Base-by-base conservation (phyloP, 2,797 vertebrate genomes). In the Tapirus indicus region DNA sequence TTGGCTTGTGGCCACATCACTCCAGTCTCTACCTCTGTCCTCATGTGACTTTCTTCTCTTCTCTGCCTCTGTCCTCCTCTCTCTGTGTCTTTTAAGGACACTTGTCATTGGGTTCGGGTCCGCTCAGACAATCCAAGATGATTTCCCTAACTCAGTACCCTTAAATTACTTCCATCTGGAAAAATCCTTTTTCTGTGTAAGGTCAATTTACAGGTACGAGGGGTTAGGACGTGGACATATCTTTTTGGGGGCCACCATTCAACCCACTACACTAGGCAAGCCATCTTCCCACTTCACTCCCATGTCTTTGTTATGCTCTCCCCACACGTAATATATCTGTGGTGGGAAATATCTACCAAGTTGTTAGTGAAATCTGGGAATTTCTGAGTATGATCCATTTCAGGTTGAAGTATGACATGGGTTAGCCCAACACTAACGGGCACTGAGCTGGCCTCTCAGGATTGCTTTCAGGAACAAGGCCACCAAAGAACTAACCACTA, bases 11-110 rank as follows among this genome's bases (percentile, higher is more conserved):
- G 13, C 17, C 6, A 1, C 38, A 6, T 10, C 16, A 0, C 17
- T 2, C 14, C 0, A 0, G 0, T 9, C 38, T 49, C 29, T 35
- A n/a, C 18, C 27, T 60, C 1, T 9, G 2, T 27, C 60, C 5
- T 25, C 25, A 17, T 47, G 6, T 3, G 9, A 6, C 25, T 54
- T 18, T 47, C 64, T 35, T 13, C 60, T 71, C n/a, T 23, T 27
- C 29, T 47, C 2, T 0, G 7, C 38, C 38, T 7, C 17, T 49
- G 11, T 41, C 58, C 74, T 41, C 58, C 74, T 52, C 54, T 49
- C 47, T 8, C 20, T 32, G 10, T 23, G 2, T 66, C 44, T 9
- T 54, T 60, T 41, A 32, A 71, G 5, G 66, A 41, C 0, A 20
- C 6, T 23, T 32, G 29, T 21, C 13, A 0, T 23, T 84, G 47